These are phyloP conservation scores for Poeciliopsis presidionis DNA, from an alignment of 2,797 vertebrate genomes.

Conservation along the genomic window DNA sequence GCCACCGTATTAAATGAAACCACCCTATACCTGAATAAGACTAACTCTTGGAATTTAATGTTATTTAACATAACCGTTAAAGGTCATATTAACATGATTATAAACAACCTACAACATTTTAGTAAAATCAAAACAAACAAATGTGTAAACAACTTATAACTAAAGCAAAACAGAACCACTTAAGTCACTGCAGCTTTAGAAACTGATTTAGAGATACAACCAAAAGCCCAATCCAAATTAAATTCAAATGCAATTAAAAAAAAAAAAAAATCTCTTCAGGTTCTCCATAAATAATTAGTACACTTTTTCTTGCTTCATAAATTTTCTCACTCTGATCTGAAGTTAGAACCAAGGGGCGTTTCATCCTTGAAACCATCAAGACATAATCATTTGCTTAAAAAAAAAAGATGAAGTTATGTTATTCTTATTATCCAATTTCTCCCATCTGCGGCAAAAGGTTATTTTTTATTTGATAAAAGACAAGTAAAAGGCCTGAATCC, in stretches of 20 bases:
- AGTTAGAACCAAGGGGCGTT: conserved; percentile 79
- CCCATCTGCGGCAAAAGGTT: conserved; percentile 78
- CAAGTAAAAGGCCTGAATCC: conserved; percentile 82
- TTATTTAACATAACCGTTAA: not conserved
- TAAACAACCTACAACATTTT: not conserved
- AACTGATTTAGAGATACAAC: conserved; percentile 37
- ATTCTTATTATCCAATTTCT: conserved; percentile 86
- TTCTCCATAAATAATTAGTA: conserved; percentile 69
- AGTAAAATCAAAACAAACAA: not conserved
- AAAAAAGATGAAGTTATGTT: conserved; percentile 75
- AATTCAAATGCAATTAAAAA: conserved; percentile 16
- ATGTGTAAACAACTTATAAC: not conserved
- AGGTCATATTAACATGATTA: not conserved
- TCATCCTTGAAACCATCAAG: conserved; percentile 74
- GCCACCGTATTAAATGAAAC: not conserved
- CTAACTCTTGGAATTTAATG: not conserved
- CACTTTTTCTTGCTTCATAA: conserved; percentile 56
- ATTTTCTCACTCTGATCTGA: conserved; percentile 65
- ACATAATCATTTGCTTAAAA: conserved; percentile 65
- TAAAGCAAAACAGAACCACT: not conserved
- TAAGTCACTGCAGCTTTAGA: conserved; percentile 2
- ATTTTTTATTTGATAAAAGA: conserved; percentile 86
- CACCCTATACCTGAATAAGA: not conserved
- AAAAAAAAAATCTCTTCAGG: conserved; percentile 32
- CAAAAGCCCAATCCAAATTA: conserved; percentile 48